Evolutionary conservation across 2,888 invertebrate species (phyloP), one percentile per base, ranked within the genome.

Genomic region (Mechanitis messenoides): DNA sequence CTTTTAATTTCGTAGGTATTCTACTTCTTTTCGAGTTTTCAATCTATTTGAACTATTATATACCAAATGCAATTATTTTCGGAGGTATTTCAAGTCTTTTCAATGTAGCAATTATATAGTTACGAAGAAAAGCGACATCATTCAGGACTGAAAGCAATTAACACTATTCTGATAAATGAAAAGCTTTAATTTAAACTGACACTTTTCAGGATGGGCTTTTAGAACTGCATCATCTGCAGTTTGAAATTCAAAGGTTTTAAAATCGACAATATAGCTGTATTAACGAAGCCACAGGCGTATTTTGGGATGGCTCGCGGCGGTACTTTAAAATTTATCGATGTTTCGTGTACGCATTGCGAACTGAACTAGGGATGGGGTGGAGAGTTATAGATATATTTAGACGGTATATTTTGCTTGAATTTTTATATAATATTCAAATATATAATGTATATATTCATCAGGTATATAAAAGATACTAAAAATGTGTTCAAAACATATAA

Each of bases 321-420:
- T 83, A 84, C 84, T 87, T 84, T 84, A 86, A 87, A 86, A 85
- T 87, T 87, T 83, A 87, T 87, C 80, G 87, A 86, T 82, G 85
- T 87, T 85, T 83, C 86, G 78, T 85, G 86, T 85, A 79, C 69
- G 71, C 71, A 67, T 69, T 62, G 64, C 64, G n/a, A 56, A 33
- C 46, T 42, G 56, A 3, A 46, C 45, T 46, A 46, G 28, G 31
- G 28, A 46, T 35, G 33, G 20, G 45, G n/a, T 45, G 33, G 57
- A 56, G 12, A 57, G 33, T 45, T 57, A 47, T n/a, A 33, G 47
- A 35, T 35, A 35, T 6, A 35, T 35, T 35, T 35, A 35, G 35
- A 35, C 6, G 1, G 35, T 35, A 35, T 35, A 2, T 35, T 5
- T 35, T 5, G 6, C 1, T 35, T 2, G 6, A 35, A 35, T 35